A percentile compares a stretch with the other conserved stretches of the same genome.
phyloP scores from a whole-genome alignment of 2,888 invertebrate species.

The Zonitis immaculata region DNA sequence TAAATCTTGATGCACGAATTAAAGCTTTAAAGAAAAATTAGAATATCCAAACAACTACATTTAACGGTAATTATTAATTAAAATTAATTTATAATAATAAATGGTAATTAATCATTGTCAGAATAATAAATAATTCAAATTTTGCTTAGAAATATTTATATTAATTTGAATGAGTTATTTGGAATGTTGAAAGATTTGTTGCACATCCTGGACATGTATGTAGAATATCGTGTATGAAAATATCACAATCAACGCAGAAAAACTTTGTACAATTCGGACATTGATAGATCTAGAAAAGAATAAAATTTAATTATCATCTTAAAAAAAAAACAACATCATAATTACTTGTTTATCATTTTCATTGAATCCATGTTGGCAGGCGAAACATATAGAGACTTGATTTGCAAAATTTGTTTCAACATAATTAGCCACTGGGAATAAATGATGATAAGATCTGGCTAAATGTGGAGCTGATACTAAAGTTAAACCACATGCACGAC shows the following conservation, averaged over 20 bases:
- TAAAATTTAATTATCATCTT: neutral
- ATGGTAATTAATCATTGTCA: neutral
- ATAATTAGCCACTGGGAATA: conserved; percentile 88
- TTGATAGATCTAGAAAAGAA: conserved; percentile 63
- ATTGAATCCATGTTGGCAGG: conserved; percentile 66
- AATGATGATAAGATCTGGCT: conserved; percentile 94
- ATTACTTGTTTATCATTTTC: conserved; percentile 63
- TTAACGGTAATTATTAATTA: neutral
- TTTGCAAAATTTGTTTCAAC: conserved; percentile 64
- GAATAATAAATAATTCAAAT: neutral
- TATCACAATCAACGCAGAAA: conserved; percentile 95
- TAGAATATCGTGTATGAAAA: conserved; percentile 86
- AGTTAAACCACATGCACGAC: conserved; percentile 91
- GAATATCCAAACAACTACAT: conserved; percentile 7
- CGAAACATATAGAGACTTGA: conserved; percentile 62
- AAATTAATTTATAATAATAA: conserved; percentile 1
- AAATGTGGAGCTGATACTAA: conserved; percentile 97
- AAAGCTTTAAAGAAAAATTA: conserved; percentile 55
- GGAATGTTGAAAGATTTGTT: conserved; percentile 56
- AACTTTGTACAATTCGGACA: conserved; percentile 74
- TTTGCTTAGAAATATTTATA: conserved; percentile 4
- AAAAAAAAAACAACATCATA: conserved; percentile 11
- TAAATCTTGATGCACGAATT: conserved; percentile 69
- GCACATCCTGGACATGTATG: conserved; percentile 97
- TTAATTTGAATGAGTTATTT: conserved; percentile 33